Conservation (phyloP, 2,888 invertebrate genomes). For the Lasioglossum leucozonium region DNA sequence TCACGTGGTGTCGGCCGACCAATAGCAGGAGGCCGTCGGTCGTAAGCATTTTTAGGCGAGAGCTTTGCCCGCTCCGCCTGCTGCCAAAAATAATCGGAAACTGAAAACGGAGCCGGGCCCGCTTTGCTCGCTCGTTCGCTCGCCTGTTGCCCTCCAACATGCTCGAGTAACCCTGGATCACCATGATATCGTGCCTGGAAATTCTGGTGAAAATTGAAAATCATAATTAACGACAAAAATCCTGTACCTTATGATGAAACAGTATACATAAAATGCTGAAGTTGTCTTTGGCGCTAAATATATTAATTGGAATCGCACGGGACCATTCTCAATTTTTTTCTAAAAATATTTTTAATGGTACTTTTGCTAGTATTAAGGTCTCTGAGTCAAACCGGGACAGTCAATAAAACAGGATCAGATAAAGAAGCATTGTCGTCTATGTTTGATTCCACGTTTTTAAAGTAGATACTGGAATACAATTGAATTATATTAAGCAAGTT, state of each 20-base stretch:
- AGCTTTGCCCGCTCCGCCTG: conserved; percentile 71
- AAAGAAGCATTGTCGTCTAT: background rate
- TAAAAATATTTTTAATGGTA: background rate
- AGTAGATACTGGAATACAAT: background rate
- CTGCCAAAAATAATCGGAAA: conserved; percentile 82
- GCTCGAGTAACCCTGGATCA: background rate
- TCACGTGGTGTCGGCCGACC: conserved; percentile 67
- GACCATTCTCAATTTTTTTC: background rate
- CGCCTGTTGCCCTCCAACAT: background rate
- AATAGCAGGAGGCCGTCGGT: conserved; percentile 74
- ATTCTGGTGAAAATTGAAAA: background rate
- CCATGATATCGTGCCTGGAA: background rate
- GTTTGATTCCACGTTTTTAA: background rate
- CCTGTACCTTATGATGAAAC: background rate
- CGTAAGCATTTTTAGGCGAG: conserved; percentile 82
- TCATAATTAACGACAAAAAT: background rate
- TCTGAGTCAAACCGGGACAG: background rate
- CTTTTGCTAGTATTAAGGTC: too few species aligned
- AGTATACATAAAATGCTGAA: too few species aligned
- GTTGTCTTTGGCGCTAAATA: too few species aligned
- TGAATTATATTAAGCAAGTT: background rate
- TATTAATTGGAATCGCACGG: background rate
- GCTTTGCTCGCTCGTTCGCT: conserved; percentile 31
- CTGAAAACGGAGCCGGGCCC: conserved; percentile 82
- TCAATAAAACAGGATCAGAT: background rate